Evolutionary conservation across 1,140 invertebrate species (phyloP), one percentile per base, ranked within the genome.

Genomic region (Drosophila bocki): DNA sequence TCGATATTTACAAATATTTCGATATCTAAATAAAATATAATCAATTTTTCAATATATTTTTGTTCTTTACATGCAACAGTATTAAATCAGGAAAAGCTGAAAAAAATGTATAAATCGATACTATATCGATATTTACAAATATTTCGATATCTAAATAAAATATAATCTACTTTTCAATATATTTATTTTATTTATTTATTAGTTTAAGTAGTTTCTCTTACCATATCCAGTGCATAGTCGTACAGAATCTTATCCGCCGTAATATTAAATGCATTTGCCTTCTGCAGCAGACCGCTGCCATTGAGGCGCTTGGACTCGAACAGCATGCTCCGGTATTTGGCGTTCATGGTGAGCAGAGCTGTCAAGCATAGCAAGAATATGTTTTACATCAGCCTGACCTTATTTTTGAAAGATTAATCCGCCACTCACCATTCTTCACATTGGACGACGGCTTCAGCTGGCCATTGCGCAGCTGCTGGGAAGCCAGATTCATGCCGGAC

Each of bases 181-280:
- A 19, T 19, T 19, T 19, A 1, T 19, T 1, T 19, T 19, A 1
- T 19, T 33, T 33, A 33, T 33, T 8, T 33, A 33, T 8, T 7
- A 7, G 5, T n/a, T 19, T 3, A 17, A 7, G 7, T 12, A 12
- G 3, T 2, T 15, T 44, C 13, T 78, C 94, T 95, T 94, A 98
- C 98, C 96, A 99, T 97, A 94, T 99, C 96, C 78, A 99, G 97
- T 57, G 98, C 98, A 93, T 99, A 97, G 91, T 98, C 97, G 92
- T 99, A 99, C 13, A 99, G 95, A 74, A 99, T 97, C 93, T 98
- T 98, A 93, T 99, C 98, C 77, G 98, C 98, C 48, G 97, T 97
- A 29, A 97, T 95, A 74, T 95, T 95, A 51, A 95, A 95, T 35
- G 96, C 94, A 80, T 96, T 96, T 39, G 96, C 95, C 91, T 95